Percentiles rank a stretch among this genome's conserved stretches.
Conservation (phyloP, 2,797 vertebrate genomes). For the Coregonus suidteri region DNA sequence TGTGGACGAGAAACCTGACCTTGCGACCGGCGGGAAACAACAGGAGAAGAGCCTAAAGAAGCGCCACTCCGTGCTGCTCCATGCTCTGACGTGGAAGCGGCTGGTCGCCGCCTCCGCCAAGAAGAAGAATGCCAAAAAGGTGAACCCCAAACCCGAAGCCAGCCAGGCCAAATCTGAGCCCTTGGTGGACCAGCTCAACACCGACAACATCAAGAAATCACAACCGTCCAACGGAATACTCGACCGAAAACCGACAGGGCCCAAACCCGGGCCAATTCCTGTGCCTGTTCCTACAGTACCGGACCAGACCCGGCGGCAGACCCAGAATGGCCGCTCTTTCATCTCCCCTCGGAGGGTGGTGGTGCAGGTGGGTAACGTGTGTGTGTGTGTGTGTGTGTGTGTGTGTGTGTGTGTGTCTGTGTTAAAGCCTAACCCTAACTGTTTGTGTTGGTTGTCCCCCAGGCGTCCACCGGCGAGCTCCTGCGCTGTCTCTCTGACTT, state of each 20-base stretch:
- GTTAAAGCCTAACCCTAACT: neutral
- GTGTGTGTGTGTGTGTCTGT: neutral
- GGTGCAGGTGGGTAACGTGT: constrained; percentile 37
- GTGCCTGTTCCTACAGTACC: constrained; percentile 66
- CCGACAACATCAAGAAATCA: constrained; percentile 69
- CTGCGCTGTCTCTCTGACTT: constrained; percentile 90
- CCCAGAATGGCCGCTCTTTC: constrained; percentile 54
- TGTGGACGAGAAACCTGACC: constrained; percentile 71
- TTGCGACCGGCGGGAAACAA: constrained; percentile 73
- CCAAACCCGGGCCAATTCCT: constrained; percentile 62
- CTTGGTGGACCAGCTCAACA: constrained; percentile 69
- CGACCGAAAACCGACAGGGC: constrained; percentile 73
- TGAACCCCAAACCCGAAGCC: constrained; percentile 66
- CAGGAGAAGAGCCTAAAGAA: constrained; percentile 83
- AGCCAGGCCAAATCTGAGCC: constrained; percentile 59
- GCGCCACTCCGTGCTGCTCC: constrained; percentile 83
- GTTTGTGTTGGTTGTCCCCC: constrained; percentile 47
- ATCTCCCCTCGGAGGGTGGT: constrained; percentile 83
- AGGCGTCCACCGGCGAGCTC: constrained; percentile 90
- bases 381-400: neutral
- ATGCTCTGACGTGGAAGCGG: constrained; percentile 87
- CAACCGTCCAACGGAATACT: constrained; percentile 66
- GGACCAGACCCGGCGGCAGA: constrained; percentile 59
- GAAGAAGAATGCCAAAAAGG: constrained; percentile 80
- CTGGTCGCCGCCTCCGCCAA: constrained; percentile 86